Base-by-base conservation (phyloP, 2,113 vertebrate genomes). In the Amphilophus citrinellus region DNA sequence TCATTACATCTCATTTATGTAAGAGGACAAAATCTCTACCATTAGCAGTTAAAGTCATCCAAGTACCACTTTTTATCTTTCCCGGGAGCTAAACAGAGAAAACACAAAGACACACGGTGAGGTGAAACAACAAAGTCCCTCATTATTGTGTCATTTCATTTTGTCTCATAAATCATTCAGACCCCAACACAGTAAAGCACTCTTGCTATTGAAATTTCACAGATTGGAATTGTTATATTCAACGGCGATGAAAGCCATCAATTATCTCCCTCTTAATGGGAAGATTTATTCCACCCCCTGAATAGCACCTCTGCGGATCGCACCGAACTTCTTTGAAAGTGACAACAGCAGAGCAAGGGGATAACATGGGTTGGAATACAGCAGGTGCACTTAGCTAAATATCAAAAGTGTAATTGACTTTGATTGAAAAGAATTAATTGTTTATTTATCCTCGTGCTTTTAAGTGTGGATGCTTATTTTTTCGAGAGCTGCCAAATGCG, bases 261-360 rank as follows among this genome's bases (percentile, higher is more conserved):
- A 95, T 94, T 94, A 94, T 93, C 91, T 80, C 78, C 81, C 80
- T 79, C 82, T 88, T 91, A 87, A 89, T 85, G 81, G 86, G 66
- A 76, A 90, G 73, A 92, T 89, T 86, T 90, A 90, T 90, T 94
- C 90, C 85, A 20, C 91, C 91, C 87, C 68, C 83, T 83, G 56
- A 86, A 87, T 90, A 89, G 61, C 27, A 22, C 57, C 60, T 79
- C 79, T 78, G 79, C 65, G 83, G 87, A 87, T 91, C 86, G 30
- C 82, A 78, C 65, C 63, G 75, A 88, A 88, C 73, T 87, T 91
- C 75, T 83, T 65, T 66, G 61, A 79, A 85, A 75, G 3, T 68
- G 77, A 88, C 80, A 84, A 66, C 4, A 20, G 30, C 79, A 8
- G 53, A 79, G 66, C 59, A 77, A 87, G 59, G 60, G 15, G 32